These are phyloP conservation scores for Mormyrops attenuatus DNA, from an alignment of 2,797 vertebrate species.

Conservation along the genomic window DNA sequence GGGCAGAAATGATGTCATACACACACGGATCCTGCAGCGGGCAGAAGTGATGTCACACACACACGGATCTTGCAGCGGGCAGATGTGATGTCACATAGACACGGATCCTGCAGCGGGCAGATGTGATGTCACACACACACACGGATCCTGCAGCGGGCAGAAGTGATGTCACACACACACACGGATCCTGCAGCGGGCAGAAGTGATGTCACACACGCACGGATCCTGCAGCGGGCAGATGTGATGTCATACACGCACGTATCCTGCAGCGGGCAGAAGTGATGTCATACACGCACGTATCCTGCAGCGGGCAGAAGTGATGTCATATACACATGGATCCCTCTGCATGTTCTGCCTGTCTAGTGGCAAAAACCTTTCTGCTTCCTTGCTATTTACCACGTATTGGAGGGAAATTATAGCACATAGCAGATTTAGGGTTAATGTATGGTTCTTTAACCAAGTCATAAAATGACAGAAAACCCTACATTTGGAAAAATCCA, in stretches of 20 bases:
- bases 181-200: background rate
- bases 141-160: background rate
- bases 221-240: background rate
- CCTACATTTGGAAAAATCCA: background rate
- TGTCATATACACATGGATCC: background rate
- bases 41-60: slow-evolving; percentile 20
- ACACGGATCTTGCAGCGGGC: background rate
- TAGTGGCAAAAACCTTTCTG: background rate
- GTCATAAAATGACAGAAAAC: background rate
- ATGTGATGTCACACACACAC: slow-evolving; percentile 12
- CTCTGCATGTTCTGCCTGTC: background rate
- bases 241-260: background rate
- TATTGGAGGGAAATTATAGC: background rate
- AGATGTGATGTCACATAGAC: slow-evolving; percentile 14
- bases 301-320: slow-evolving; percentile 17
- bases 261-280: slow-evolving; percentile 7
- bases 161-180: slow-evolving; percentile 13
- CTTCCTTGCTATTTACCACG: slow-evolving; percentile 17
- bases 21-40: background rate
- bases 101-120: background rate
- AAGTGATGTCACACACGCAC: slow-evolving; percentile 4
- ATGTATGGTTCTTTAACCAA: background rate
- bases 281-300: background rate
- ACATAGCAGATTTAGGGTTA: background rate
- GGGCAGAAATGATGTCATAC: background rate